Conservation (phyloP, 2,888 invertebrate genomes). For the Melieria picta region DNA sequence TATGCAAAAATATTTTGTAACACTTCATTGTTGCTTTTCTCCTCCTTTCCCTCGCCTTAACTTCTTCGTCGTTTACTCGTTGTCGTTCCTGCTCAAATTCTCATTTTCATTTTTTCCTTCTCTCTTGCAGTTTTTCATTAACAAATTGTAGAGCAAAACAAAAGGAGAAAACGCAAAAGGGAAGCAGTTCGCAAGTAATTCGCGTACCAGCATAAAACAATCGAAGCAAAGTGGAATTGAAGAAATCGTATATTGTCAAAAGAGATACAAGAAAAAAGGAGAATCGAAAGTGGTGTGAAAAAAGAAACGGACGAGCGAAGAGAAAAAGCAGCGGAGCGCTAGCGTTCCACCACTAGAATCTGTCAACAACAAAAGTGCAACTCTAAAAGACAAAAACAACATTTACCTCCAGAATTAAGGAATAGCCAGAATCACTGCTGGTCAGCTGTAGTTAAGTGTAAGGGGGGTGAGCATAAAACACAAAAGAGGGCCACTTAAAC, state of each 20-base stretch:
- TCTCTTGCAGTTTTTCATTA: conserved; percentile 33
- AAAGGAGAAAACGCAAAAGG: conserved; percentile 24
- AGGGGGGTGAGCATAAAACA: no score
- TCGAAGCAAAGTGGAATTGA: conserved; percentile 13
- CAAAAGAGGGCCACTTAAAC: no score
- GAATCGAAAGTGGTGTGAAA: conserved; percentile 4
- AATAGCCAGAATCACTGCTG: no score
- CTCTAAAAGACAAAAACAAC: no score
- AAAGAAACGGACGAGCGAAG: not conserved
- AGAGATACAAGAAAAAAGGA: conserved; percentile 1
- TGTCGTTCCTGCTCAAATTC: not conserved
- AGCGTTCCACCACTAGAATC: no score
- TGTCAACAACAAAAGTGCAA: no score
- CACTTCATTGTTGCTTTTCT: conserved; percentile 9
- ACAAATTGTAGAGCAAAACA: conserved; percentile 37
- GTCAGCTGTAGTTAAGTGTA: no score
- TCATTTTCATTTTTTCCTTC: conserved; percentile 5
- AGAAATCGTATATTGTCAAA: conserved; percentile 4
- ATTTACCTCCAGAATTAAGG: no score
- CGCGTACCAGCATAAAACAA: not conserved
- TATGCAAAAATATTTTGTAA: conserved; percentile 33
- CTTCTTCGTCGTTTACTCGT: not conserved
- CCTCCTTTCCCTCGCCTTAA: not conserved
- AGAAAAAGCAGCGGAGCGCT: not conserved
- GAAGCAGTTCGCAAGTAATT: conserved; percentile 22